A percentile compares a stretch with the other conserved stretches of the same genome.
These are phyloP conservation scores for Acanthurus lineatus DNA, from an alignment of 2,797 vertebrate genomes.

Conservation along the genomic window DNA sequence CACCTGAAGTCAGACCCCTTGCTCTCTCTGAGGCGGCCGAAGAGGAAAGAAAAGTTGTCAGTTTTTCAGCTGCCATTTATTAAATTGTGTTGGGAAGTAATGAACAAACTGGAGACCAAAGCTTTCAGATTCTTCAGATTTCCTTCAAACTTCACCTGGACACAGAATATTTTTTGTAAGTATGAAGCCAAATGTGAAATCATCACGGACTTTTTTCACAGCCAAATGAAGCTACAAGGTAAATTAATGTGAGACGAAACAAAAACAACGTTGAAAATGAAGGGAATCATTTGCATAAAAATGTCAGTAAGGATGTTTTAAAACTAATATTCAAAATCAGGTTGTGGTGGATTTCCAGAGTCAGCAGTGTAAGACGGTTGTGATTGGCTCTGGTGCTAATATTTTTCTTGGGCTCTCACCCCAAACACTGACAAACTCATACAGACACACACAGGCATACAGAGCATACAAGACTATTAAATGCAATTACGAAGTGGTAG, in stretches of 20 bases:
- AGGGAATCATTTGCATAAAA: neutral
- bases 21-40: slow-evolving; percentile 55
- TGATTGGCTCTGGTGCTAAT: no score
- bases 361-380: no score
- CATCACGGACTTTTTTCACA: neutral
- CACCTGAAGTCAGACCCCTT: slow-evolving; percentile 52
- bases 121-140: slow-evolving; percentile 30
- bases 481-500: no score
- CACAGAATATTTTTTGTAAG: neutral
- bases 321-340: neutral
- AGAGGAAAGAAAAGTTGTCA: slow-evolving; percentile 59
- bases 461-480: no score
- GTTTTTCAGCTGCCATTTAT: slow-evolving; percentile 64
- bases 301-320: neutral
- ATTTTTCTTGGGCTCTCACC: no score
- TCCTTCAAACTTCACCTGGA: slow-evolving; percentile 11
- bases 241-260: neutral
- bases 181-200: slow-evolving; percentile 1
- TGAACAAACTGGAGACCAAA: slow-evolving; percentile 58
- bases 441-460: no score
- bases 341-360: no score
- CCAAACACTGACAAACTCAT: no score
- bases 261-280: neutral
- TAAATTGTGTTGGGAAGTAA: slow-evolving; percentile 67
- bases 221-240: neutral